Percentiles rank a stretch among this genome's conserved stretches.
Conservation (phyloP, 2,797 vertebrate genomes). For the Lithobates pipiens region DNA sequence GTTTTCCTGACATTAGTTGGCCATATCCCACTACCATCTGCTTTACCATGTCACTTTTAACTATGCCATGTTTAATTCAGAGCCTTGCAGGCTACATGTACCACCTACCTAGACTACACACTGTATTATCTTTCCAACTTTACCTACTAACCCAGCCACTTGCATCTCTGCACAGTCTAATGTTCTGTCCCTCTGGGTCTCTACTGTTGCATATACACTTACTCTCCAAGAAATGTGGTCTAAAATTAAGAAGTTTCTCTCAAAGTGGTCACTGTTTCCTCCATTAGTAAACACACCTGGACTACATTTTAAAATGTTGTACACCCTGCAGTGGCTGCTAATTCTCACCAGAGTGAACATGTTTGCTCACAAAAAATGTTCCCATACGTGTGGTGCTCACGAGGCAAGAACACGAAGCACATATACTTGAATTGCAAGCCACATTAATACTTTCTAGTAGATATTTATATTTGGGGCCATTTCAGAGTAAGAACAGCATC, state of each 20-base stretch:
- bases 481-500: not conserved
- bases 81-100: no score
- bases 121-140: not conserved
- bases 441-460: not conserved
- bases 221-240: no score
- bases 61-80: not conserved
- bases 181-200: not conserved
- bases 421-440: not conserved
- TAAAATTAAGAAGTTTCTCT: not conserved
- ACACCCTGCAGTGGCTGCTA: no score
- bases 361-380: not conserved
- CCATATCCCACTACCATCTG: no score
- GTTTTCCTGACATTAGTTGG: not conserved
- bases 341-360: no score
- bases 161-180: no score
- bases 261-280: not conserved
- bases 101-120: not conserved
- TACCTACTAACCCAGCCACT: no score
- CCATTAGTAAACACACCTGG: no score
- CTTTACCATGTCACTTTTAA: not conserved
- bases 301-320: no score
- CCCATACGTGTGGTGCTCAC: not conserved
- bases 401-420: not conserved
- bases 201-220: no score
- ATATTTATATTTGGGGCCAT: not conserved